These are phyloP conservation scores for Oxytorus armatus DNA, from an alignment of 2,888 invertebrate species.

Conservation along the genomic window DNA sequence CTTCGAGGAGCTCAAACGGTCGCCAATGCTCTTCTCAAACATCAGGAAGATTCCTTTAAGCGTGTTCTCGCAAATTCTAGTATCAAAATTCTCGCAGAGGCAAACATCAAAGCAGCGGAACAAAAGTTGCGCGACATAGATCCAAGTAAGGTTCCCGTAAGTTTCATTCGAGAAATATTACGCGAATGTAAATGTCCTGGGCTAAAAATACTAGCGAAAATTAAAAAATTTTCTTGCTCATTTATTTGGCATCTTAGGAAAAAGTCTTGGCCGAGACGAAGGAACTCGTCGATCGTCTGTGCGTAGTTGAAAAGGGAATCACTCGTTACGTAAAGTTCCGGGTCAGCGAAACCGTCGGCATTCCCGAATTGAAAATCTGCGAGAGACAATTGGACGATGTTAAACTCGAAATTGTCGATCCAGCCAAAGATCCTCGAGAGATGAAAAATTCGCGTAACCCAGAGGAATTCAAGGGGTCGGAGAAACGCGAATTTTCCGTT, in stretches of 20 bases:
- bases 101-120: constrained; percentile 73
- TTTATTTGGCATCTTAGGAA: constrained; percentile 77
- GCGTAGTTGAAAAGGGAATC: constrained; percentile 90
- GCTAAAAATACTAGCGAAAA: constrained; percentile 71
- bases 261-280: constrained; percentile 84
- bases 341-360: constrained; percentile 72
- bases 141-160: constrained; percentile 83
- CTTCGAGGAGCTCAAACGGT: constrained; percentile 90
- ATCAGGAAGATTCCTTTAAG: constrained; percentile 88
- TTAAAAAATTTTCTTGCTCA: constrained; percentile 68
- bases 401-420: constrained; percentile 75
- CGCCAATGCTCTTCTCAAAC: constrained; percentile 87
- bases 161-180: constrained; percentile 71
- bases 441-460: constrained; percentile 49
- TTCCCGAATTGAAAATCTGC: constrained; percentile 60
- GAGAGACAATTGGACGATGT: constrained; percentile 30
- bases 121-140: constrained; percentile 77
- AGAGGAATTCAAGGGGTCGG: background rate
- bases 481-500: constrained; percentile 9
- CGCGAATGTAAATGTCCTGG: background rate
- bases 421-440: constrained; percentile 81
- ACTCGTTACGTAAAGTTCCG: constrained; percentile 86
- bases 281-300: constrained; percentile 88
- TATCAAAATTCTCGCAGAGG: constrained; percentile 85
- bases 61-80: constrained; percentile 90